Percentiles rank a stretch among this genome's conserved stretches.
These are phyloP conservation scores for Campylorhamphus procurvoides DNA, from an alignment of 2,113 vertebrate genomes.

Conservation along the genomic window DNA sequence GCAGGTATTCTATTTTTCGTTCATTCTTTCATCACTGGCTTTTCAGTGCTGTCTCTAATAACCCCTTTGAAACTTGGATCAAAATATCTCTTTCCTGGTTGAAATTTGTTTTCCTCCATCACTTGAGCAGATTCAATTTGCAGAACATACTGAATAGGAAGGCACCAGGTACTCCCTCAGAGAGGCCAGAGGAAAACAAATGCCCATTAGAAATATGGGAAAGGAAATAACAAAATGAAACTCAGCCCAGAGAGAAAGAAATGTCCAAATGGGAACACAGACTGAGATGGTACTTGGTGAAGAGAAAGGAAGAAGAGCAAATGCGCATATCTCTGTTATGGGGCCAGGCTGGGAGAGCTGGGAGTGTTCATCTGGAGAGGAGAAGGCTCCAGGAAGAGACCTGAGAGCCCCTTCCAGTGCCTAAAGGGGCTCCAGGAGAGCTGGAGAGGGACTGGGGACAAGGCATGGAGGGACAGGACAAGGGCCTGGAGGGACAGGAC, in stretches of 20 bases:
- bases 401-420: rapidly evolving
- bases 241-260: background rate
- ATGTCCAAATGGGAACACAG: background rate
- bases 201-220: background rate
- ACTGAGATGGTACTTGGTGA: background rate
- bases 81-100: background rate
- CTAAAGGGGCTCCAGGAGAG: background rate
- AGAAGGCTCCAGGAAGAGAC: background rate
- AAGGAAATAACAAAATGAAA: background rate
- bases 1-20: background rate
- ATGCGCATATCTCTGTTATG: background rate
- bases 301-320: background rate
- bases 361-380: rapidly evolving
- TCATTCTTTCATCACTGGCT: constrained; percentile 4
- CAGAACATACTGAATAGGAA: background rate
- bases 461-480: background rate
- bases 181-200: background rate
- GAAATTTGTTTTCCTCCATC: constrained; percentile 15
- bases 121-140: background rate
- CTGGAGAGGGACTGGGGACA: background rate
- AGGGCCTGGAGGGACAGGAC: background rate
- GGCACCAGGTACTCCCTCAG: background rate
- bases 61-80: constrained; percentile 19
- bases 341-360: background rate
- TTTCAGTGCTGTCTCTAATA: constrained; percentile 14